Evolutionary conservation across 2,888 invertebrate species (phyloP), one percentile per base, ranked within the genome.

Genomic region (Folsomia candida): DNA sequence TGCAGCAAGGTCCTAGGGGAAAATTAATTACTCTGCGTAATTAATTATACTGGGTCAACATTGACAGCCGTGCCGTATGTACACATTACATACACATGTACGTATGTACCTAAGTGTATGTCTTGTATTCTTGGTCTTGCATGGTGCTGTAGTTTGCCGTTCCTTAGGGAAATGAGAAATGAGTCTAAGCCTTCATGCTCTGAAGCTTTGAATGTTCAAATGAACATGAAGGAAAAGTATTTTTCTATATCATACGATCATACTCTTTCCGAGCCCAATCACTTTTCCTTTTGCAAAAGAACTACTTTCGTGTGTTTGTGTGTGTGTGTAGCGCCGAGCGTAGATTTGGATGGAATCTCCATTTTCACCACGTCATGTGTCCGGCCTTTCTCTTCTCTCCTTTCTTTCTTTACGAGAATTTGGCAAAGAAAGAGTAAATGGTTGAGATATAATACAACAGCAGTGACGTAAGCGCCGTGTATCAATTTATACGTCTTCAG

Each of bases 81-180:
- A 37, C 37, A 4, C 37, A n/a, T n/a, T n/a, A n/a, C n/a, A n/a
- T n/a, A n/a, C n/a, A n/a, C n/a, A n/a, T n/a, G n/a, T n/a, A n/a
- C n/a, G n/a, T n/a, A n/a, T n/a, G n/a, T n/a, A n/a, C n/a, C n/a
- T n/a, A n/a, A n/a, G n/a, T n/a, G n/a, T n/a, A n/a, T n/a, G n/a
- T n/a, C n/a, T n/a, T n/a, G n/a, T n/a, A n/a, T n/a, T n/a, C n/a
- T 14, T 37, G 14, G 37, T 37, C 37, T 14, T 9, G 37, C 4
- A 37, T 37, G 14, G 37, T 37, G 37, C 14, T 37, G 37, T 9
- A 14, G 37, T 37, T 37, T 37, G 37, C 37, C 4, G 14, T 37
- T 54, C 54, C 54, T 54, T 37, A 37, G 54, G 20, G 54, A 54
- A 54, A 20, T 54, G 54, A 54, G 54, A 54, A 54, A 54, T 54